These are phyloP conservation scores for Lynx canadensis DNA, from an alignment of 2,113 vertebrate genomes.

Conservation along the genomic window DNA sequence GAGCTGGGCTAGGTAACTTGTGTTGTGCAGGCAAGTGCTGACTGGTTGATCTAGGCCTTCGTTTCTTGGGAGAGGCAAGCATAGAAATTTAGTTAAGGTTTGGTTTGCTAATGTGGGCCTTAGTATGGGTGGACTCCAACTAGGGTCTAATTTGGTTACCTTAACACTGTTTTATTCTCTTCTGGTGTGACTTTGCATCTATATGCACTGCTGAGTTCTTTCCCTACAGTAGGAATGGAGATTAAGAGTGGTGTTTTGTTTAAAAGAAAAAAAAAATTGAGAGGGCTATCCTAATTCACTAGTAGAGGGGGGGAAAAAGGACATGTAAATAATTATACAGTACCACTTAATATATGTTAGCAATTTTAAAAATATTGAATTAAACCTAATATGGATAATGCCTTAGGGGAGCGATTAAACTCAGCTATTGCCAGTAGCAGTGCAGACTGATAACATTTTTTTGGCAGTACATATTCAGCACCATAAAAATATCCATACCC, in stretches of 20 bases:
- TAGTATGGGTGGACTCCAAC: neutral
- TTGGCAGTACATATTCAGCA: neutral
- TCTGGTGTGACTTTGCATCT: neutral
- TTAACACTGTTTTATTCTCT: neutral
- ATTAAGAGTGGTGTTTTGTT: neutral
- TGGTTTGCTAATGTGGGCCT: neutral
- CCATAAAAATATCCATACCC: neutral
- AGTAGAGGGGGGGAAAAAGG: neutral
- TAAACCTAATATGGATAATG: neutral
- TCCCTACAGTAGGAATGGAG: neutral
- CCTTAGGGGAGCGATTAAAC: constrained; percentile 8
- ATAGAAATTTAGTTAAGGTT: neutral
- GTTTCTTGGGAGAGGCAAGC: neutral
- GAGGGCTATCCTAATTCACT: neutral
- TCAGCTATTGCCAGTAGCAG: neutral
- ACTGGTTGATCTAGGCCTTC: neutral
- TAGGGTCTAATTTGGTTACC: neutral
- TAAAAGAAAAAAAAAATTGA: neutral
- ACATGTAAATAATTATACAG: neutral
- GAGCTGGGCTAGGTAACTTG: neutral
- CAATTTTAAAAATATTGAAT: constrained; percentile 31
- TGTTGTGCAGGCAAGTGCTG: neutral
- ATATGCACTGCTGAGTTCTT: neutral
- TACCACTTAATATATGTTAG: neutral
- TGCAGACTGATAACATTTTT: neutral